A percentile compares a stretch with the other conserved stretches of the same genome.
phyloP scores from a whole-genome alignment of 2,113 vertebrate species.

The Carlito syrichta region DNA sequence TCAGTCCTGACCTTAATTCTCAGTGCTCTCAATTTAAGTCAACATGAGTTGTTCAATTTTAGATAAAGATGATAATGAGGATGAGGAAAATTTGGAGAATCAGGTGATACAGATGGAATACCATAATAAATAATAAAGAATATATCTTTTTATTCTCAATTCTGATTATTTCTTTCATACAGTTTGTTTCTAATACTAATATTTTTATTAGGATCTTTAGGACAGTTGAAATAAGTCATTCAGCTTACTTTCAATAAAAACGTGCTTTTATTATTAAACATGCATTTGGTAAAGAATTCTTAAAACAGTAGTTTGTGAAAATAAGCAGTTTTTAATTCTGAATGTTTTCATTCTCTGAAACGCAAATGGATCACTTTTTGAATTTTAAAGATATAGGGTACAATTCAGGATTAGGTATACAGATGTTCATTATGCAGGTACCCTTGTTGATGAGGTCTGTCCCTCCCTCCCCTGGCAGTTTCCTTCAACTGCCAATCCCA shows the following conservation, averaged over 20 bases:
- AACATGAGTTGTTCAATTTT: neutral
- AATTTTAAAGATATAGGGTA: no score
- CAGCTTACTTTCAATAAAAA: neutral
- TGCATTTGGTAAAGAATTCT: neutral
- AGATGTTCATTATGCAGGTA: no score
- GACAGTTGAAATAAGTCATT: neutral
- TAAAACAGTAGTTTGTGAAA: conserved; percentile 1
- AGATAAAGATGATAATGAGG: neutral
- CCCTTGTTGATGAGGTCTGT: no score
- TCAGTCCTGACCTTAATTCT: neutral
- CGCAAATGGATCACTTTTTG: neutral
- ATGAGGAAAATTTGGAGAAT: neutral
- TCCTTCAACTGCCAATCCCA: no score
- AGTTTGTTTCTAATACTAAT: neutral
- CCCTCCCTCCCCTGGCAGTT: no score
- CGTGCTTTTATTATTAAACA: neutral
- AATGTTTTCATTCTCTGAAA: neutral
- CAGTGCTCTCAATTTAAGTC: neutral
- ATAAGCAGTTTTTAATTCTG: neutral
- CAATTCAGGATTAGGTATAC: no score
- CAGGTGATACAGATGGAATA: neutral
- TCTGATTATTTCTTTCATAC: neutral
- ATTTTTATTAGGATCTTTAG: neutral
- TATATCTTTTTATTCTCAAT: neutral
- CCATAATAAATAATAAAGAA: no score